Evolutionary conservation across 2,113 vertebrate species (phyloP).

Genomic region (Dasyprocta punctata): DNA sequence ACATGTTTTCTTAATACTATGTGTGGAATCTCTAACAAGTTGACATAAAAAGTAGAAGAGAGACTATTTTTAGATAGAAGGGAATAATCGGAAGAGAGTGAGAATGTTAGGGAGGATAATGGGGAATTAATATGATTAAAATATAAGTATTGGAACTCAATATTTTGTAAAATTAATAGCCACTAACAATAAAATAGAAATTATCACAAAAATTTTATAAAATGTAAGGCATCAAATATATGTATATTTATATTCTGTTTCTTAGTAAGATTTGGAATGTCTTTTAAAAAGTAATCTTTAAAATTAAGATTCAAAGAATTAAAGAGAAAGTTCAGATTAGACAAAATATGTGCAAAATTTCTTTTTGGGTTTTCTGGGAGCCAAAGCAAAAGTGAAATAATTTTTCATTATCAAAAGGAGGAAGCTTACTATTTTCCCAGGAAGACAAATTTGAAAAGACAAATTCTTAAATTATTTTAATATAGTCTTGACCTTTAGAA

Average conservation of each 20-base stretch:
- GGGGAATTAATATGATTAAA: not conserved
- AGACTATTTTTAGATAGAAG: not conserved
- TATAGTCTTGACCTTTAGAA: not conserved
- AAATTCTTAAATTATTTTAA: conserved; percentile 31
- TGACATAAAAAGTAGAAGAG: not conserved
- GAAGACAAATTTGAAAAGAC: not conserved
- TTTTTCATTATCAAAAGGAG: not conserved
- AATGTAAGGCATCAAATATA: not conserved
- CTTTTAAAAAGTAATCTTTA: conserved; percentile 1
- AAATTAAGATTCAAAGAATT: conserved; percentile 10
- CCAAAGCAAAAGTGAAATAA: conserved; percentile 19
- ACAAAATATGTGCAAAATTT: not conserved
- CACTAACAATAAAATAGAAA: not conserved
- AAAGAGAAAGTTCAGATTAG: not conserved
- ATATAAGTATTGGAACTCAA: not conserved
- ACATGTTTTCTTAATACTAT: not conserved
- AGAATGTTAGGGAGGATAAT: not conserved
- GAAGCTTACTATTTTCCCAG: not conserved
- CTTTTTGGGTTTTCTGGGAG: not conserved
- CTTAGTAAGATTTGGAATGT: not conserved
- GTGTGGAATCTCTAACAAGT: not conserved
- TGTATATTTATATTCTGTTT: not conserved
- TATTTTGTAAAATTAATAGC: not conserved
- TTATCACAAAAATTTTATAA: not conserved
- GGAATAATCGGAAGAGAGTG: not conserved